phyloP scores from a whole-genome alignment of 2,888 invertebrate species.

The Drosophila leonis region DNA sequence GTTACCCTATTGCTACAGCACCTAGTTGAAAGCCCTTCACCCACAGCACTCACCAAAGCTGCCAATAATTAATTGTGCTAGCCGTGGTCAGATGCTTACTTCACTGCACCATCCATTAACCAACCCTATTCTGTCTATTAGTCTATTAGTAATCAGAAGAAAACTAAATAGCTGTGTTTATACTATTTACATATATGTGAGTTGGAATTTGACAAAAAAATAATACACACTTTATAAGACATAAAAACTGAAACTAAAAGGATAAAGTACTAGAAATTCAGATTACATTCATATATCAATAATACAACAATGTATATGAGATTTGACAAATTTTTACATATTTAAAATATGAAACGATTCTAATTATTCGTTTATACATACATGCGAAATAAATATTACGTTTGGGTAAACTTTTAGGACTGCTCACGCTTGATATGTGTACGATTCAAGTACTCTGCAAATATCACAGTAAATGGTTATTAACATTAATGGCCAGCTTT shows the following conservation, averaged over 20 bases:
- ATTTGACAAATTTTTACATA: neutral
- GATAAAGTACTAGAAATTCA: no score
- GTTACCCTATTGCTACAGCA: neutral
- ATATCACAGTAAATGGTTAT: slow-evolving; percentile 19
- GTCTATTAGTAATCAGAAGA: neutral
- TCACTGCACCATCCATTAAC: neutral
- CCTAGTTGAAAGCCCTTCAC: neutral
- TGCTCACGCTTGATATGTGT: slow-evolving; percentile 1
- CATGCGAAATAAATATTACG: neutral
- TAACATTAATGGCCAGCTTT: slow-evolving; percentile 20
- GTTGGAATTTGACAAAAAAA: neutral
- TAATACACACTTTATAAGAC: neutral
- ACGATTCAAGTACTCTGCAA: slow-evolving; percentile 6
- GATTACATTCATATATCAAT: no score
- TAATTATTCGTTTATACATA: neutral
- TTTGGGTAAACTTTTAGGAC: neutral
- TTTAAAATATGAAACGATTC: neutral
- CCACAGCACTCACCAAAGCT: neutral
- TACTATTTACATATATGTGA: neutral
- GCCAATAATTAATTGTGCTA: neutral
- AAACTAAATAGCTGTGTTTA: neutral
- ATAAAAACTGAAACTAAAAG: neutral
- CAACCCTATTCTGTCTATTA: neutral
- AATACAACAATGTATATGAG: no score
- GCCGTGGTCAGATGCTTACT: neutral